Evolutionary conservation across 2,113 vertebrate species (phyloP).

Genomic region (Limanda limanda): DNA sequence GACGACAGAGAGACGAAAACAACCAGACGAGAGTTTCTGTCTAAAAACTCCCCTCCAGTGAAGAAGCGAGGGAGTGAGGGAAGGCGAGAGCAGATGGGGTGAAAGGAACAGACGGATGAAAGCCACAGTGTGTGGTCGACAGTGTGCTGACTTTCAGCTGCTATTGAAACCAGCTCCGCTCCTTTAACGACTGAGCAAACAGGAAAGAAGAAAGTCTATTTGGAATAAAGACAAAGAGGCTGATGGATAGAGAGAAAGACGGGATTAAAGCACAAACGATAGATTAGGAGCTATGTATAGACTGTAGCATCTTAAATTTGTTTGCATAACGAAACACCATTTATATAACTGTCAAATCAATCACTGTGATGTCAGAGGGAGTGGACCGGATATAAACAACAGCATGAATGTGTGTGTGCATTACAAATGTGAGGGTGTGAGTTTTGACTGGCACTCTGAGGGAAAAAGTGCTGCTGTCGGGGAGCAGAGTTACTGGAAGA

Average conservation of each 20-base stretch:
- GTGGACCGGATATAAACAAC: not conserved
- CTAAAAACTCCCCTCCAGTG: slow-evolving; percentile 20
- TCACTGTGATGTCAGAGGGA: not conserved
- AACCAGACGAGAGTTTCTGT: slow-evolving; percentile 43
- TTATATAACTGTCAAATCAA: slow-evolving; percentile 4
- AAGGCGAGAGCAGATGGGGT: slow-evolving; percentile 24
- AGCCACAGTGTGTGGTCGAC: slow-evolving; percentile 59
- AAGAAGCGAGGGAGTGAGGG: slow-evolving; percentile 33
- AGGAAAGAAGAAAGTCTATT: slow-evolving; percentile 50
- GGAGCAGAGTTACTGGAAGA: slow-evolving; percentile 10
- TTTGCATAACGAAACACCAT: slow-evolving; percentile 2
- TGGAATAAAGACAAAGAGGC: slow-evolving; percentile 42
- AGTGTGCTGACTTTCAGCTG: slow-evolving; percentile 62
- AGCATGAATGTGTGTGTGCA: not conserved
- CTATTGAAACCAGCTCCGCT: slow-evolving; percentile 62
- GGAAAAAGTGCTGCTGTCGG: not conserved
- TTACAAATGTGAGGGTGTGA: not conserved
- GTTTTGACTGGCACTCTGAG: not conserved
- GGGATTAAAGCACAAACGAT: slow-evolving; percentile 16
- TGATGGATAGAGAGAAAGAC: slow-evolving; percentile 7
- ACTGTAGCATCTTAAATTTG: not conserved
- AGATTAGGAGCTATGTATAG: not conserved
- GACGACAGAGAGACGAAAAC: slow-evolving; percentile 27
- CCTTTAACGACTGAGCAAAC: slow-evolving; percentile 63
- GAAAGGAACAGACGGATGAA: slow-evolving; percentile 43